These are phyloP conservation scores for Dinomys branickii DNA, from an alignment of 2,113 vertebrate species.

Conservation along the genomic window DNA sequence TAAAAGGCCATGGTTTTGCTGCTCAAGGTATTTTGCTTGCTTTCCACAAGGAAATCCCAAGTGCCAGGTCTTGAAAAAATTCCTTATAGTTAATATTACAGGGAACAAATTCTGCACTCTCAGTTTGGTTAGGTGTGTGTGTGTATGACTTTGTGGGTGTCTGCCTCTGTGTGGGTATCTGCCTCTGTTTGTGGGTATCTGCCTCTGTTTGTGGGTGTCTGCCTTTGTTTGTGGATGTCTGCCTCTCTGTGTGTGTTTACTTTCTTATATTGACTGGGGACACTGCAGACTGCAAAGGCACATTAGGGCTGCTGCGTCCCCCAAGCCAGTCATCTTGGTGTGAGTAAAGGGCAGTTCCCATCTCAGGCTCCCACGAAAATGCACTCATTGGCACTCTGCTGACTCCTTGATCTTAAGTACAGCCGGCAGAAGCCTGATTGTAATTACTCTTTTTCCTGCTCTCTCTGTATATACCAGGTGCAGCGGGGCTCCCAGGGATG, in stretches of 20 bases:
- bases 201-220: too few relatives aligned
- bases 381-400: slow-evolving; percentile 75
- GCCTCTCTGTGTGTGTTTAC: not conserved
- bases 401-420: slow-evolving; percentile 69
- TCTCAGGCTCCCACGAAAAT: slow-evolving; percentile 38
- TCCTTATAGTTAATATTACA: slow-evolving; percentile 53
- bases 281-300: slow-evolving; percentile 31
- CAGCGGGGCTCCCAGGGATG: slow-evolving; percentile 45
- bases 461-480: slow-evolving; percentile 73
- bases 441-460: slow-evolving; percentile 71
- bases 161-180: not conserved
- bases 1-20: not conserved
- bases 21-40: not conserved
- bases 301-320: slow-evolving; percentile 54
- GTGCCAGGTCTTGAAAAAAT: slow-evolving; percentile 57
- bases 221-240: too few relatives aligned
- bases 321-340: slow-evolving; percentile 69
- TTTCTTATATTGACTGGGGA: slow-evolving; percentile 21
- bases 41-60: slow-evolving; percentile 37
- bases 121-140: not conserved
- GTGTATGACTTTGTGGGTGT: too few relatives aligned
- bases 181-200: not conserved
- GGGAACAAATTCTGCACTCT: slow-evolving; percentile 55
- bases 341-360: slow-evolving; percentile 61
- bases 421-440: slow-evolving; percentile 76